Conservation (phyloP, 2,888 invertebrate species). For the Mythimna loreyi region DNA sequence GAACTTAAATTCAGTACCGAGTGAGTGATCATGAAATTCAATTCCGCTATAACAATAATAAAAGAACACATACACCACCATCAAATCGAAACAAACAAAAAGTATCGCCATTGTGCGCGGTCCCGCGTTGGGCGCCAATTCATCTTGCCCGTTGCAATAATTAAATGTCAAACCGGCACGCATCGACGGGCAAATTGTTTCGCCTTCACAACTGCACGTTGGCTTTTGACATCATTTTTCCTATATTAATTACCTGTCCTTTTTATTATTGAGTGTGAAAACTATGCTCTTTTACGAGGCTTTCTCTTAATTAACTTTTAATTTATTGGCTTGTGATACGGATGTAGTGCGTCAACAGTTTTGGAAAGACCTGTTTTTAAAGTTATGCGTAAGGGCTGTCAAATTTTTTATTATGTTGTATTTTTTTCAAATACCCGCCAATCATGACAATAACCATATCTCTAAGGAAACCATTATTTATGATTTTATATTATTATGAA, state of each 20-base stretch:
- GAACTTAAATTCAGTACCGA: neutral
- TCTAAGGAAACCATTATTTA: neutral
- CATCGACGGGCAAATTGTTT: conserved; percentile 70
- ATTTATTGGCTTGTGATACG: conserved; percentile 40
- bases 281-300: conserved; percentile 49
- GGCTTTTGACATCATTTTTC: conserved; percentile 58
- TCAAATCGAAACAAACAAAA: conserved; percentile 37
- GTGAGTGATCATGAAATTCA: neutral
- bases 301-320: conserved; percentile 53
- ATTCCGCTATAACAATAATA: neutral
- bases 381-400: neutral
- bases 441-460: neutral
- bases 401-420: neutral
- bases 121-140: conserved; percentile 62
- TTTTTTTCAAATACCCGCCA: neutral
- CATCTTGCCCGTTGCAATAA: conserved; percentile 68
- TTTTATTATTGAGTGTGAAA: conserved; percentile 54
- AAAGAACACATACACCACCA: neutral
- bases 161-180: conserved; percentile 70
- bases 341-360: conserved; percentile 21
- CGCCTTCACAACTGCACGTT: conserved; percentile 55
- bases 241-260: conserved; percentile 63
- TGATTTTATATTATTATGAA: neutral
- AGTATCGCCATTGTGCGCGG: conserved; percentile 31
- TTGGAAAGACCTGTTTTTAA: neutral